Base-by-base conservation (phyloP, 92 coral and sea anemone genomes). In the Porites lobata region DNA sequence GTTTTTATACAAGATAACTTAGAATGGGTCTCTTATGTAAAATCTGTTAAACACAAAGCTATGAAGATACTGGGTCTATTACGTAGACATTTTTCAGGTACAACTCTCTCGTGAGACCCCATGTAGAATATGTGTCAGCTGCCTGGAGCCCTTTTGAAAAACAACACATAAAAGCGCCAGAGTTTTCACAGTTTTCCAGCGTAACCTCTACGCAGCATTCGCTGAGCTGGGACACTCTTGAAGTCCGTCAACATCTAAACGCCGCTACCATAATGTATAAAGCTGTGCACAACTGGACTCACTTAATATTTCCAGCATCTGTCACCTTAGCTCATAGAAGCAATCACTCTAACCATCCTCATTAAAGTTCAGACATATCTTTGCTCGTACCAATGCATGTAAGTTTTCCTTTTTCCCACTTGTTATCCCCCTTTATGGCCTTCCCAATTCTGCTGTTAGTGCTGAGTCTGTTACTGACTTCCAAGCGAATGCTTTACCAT, bases 81-180 rank as follows among this genome's bases (percentile, higher is more conserved):
- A 14, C 61, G 85, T 61, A 86, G 65, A 69, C 68, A 86, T 52
- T 50, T 69, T 18, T 86, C 66, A 11, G 24, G 47, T 80, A 80
- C 29, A 80, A 87, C 52, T 87, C 86, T 58, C 59, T 87, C n/a
- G 91, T 87, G 32, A 79, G 91, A 38, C 76, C 73, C 13, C 80
- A 77, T 54, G 80, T 80, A n/a, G 91, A 79, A 52, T 79, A 79
- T 72, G 86, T 69, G 26, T 79, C 86, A 79, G 51, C 91, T 63
- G 75, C 53, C 32, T 87, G 76, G 56, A 47, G 54, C 47, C 86
- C 86, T 6, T 69, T 56, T 81, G 86, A 87, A 74, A 87, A 61
- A 54, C 91, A 87, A 50, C 86, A 61, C 7, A 80, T 79, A 80
- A 64, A 69, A 43, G 32, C 0, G 1, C 7, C 0, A 32, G 71